Evolutionary conservation across 30 jellyfish, hydroid and myxozoan genomes (phyloP), one percentile per base, ranked within the genome.

Genomic region (Aurelia coerulea): DNA sequence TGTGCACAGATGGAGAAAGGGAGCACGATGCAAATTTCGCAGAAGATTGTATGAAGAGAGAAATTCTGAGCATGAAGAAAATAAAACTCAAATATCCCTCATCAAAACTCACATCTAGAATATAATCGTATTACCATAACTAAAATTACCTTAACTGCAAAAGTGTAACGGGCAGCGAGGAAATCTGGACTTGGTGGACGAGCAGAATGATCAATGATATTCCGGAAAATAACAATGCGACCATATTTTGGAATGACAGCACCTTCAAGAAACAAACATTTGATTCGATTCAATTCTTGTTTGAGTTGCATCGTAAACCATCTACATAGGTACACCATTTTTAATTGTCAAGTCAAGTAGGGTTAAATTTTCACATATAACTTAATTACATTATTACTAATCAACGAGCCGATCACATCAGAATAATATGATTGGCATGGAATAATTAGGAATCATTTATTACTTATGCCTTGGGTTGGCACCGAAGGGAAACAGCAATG

Each of bases 101-200:
- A 29, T 11, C 35, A 29, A 29, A 62, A 62, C 14, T 62, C 72
- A 13, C 23, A 18, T 29, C 72, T 17, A 62, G 3, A 29, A 17
- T 54, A 10, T 0, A 10, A 54, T 54, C 66, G 29, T 23, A 23
- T 23, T 23, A 23, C 29, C 29, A 23, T 23, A 23, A 23, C 29
- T 23, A 23, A 0, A 23, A 23, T 4, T 77, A 90, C 97, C 97
- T 90, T 90, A 62, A 83, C 92, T 15, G 95, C 94, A 76, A 90
- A 90, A 2, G 97, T 83, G 89, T 90, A 90, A 59, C 97, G 62
- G 10, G 97, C 95, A 58, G 91, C 95, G 52, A 83, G 88, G 79
- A 90, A 90, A 54, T 77, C 88, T 23, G 97, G 97, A 34, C 94
- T 86, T 31, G 97, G 97, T 15, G 97, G 97, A 35, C 97, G 82